Base-by-base conservation (phyloP, 2,797 vertebrate genomes). In the Cetoscarus ocellatus region DNA sequence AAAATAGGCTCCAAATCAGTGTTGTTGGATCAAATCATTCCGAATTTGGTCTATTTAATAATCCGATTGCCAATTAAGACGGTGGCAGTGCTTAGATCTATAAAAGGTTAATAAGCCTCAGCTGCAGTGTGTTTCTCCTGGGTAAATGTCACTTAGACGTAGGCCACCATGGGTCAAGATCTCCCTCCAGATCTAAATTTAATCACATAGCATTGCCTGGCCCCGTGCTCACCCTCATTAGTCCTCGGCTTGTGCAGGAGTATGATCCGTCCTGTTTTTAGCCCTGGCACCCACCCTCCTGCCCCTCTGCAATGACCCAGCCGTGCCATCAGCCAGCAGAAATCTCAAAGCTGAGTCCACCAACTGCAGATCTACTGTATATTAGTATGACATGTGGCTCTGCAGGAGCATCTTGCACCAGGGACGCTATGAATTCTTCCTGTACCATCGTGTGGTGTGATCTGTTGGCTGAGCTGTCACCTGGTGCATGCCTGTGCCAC, bases 401-500 rank as follows among this genome's bases (percentile, higher is more conserved):
- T 50, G 50, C 49, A 64, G 62, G 54, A 72, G 77, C 19, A 63
- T 65, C 73, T 72, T 61, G 50, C 61, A 73, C 42, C 71, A 40
- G 49, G 77, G 75, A 81, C 47, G 60, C 80, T 65, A 65, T 76
- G 68, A 80, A 79, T 72, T 63, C 7, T 54, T 48, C 70, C 56
- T 64, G 39, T 67, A 47, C 68, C 66, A 58, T 79, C 75, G 74
- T 68, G 70, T 68, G 52, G 48, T 62, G 67, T 9, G 82, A 79
- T 85, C 67, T 56, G 77, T 91, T 95, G 95, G 80, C 78, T 93
- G 94, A 83, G 88, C 92, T 80, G 67, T 96, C 96, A 97, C 95
- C 96, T 96, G 96, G 96, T 91, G 92, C 91, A 83, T 94, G 90
- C 93, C 92, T 89, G 94, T 92, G 82, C 96, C 96, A 97, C 96